Evolutionary conservation across 2,113 vertebrate genomes (phyloP), one percentile per base, ranked within the genome.

Genomic region (Cinclus cinclus): DNA sequence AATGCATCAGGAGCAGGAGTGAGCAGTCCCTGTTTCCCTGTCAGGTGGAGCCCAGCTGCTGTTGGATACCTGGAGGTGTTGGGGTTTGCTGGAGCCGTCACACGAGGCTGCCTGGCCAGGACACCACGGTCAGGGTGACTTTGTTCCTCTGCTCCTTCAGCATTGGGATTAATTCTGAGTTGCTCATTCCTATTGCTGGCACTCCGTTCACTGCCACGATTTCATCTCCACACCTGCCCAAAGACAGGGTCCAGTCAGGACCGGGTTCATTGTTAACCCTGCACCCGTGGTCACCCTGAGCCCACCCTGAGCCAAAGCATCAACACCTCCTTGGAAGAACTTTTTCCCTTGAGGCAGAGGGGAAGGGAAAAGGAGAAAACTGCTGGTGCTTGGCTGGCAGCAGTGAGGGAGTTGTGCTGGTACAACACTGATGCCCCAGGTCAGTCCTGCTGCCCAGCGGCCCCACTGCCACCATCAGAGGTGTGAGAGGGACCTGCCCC

Each of bases 131-230:
- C 39, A 99, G 97, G 0, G 98, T 98, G 70, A 99, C 99, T 97
- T 96, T 99, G 94, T 99, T 99, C 97, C 98, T 99, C 89, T 99
- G 99, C 90, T 99, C 98, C 94, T 99, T 99, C 88, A 99, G 97
- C 98, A 99, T 99, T 0, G 99, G 99, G 96, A 99, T 99, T 22
- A 99, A 97, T 20, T 99, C 98, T 0, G 98, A 98, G 97, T 99
- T 99, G 98, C 99, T 99, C 99, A 99, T 99, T 63, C 99, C 99
- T 15, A 98, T 97, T 0, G 99, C 99, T 7, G 98, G 98, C 46
- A 98, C 98, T 41, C 99, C 99, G 1, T 99, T 99, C 42, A 99
- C 99, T 2, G 99, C 99, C 93, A 99, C 99, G 3, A 99, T 99
- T 95, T 99, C 99, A 56, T 99, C 99, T 16, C 99, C 99, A 27